Evolutionary conservation across 2,797 vertebrate genomes (phyloP).

Genomic region (Telmatherina bonti): DNA sequence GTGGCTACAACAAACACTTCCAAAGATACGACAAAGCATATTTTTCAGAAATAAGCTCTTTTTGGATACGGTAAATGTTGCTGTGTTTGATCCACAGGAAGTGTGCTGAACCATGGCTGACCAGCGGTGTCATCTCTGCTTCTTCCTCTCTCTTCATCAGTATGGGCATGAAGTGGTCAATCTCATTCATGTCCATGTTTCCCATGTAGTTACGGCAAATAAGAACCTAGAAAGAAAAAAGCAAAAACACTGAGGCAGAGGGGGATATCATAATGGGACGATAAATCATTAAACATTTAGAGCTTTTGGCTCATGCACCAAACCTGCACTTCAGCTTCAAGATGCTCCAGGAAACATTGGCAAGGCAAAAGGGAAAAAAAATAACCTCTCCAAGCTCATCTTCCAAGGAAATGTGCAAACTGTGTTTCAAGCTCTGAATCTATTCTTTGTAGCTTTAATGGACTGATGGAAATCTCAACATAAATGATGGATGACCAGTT

Average conservation of each 20-base stretch:
- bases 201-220: constrained; percentile 89
- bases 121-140: constrained; percentile 78
- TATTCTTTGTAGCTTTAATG: constrained; percentile 37
- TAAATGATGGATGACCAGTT: constrained; percentile 47
- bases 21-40: neutral
- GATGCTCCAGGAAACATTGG: constrained; percentile 26
- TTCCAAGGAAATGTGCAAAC: constrained; percentile 36
- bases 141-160: constrained; percentile 86
- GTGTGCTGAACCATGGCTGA: constrained; percentile 80
- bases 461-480: constrained; percentile 28
- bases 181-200: constrained; percentile 84
- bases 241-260: constrained; percentile 11
- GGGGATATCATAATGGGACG: constrained; percentile 18
- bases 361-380: constrained; percentile 9
- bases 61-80: constrained; percentile 87
- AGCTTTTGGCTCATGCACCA: constrained; percentile 31
- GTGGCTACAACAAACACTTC: no score
- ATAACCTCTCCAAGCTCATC: constrained; percentile 16
- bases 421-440: constrained; percentile 27
- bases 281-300: constrained; percentile 45
- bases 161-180: constrained; percentile 87
- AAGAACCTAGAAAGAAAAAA: constrained; percentile 76
- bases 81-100: constrained; percentile 88
- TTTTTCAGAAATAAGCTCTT: neutral
- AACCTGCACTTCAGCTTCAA: constrained; percentile 38